phyloP scores from a whole-genome alignment of 35 echinoderm and acorn worm genomes.

The Patiria miniata region DNA sequence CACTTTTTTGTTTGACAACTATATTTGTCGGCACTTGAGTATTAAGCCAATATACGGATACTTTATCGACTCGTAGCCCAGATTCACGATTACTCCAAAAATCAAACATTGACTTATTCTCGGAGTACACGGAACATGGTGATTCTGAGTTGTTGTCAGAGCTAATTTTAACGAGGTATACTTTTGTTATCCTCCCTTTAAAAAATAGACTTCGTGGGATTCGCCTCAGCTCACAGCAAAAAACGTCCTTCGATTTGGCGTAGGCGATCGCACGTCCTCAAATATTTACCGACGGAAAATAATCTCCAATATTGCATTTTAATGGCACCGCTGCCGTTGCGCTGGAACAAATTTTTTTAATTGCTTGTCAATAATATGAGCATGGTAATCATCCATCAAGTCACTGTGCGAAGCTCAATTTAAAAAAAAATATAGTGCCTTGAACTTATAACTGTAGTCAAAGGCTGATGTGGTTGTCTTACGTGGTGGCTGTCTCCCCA shows the following conservation, averaged over 20 bases:
- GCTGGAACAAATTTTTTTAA: not conserved
- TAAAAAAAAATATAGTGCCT: not conserved
- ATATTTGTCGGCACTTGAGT: too few species aligned
- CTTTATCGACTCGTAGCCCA: too few species aligned
- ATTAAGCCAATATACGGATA: too few species aligned
- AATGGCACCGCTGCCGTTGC: not conserved
- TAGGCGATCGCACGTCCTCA: not conserved
- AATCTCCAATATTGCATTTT: slow-evolving; percentile 4
- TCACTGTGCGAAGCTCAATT: not conserved
- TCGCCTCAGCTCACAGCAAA: not conserved
- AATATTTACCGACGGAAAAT: not conserved
- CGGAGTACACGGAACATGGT: too few species aligned
- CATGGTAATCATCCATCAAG: not conserved
- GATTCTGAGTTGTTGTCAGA: too few species aligned
- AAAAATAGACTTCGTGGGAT: not conserved
- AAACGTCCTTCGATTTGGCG: not conserved
- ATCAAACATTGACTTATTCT: not conserved
- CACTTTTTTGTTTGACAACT: too few species aligned
- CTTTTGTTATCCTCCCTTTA: too few species aligned
- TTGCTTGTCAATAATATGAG: not conserved
- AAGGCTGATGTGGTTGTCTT: not conserved
- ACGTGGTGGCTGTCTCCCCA: not conserved
- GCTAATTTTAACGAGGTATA: too few species aligned
- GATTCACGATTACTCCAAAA: too few species aligned
- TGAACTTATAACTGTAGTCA: not conserved